phyloP scores from a whole-genome alignment of 2,113 vertebrate species.

The Callorhinus ursinus region DNA sequence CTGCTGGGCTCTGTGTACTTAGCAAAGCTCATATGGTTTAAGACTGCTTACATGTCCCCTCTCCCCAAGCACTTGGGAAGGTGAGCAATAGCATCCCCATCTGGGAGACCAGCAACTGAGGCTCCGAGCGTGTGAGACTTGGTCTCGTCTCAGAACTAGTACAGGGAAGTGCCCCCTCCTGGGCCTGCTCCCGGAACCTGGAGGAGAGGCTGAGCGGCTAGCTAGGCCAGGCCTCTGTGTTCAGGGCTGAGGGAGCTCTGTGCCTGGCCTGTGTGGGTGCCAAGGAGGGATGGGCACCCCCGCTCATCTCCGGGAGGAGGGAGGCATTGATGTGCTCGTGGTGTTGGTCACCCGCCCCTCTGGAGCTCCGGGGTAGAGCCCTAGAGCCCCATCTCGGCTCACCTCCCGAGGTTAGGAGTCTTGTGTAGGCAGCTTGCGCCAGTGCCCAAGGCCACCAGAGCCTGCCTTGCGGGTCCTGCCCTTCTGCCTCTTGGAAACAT shows the following conservation, averaged over 20 bases:
- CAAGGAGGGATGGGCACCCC: too few species aligned
- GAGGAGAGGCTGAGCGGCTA: too few species aligned
- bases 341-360: too few species aligned
- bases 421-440: not conserved
- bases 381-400: not conserved
- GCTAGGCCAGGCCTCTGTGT: not conserved
- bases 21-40: accelerated
- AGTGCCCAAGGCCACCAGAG: not conserved
- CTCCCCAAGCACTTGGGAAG: not conserved
- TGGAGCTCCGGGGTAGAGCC: not conserved
- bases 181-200: not conserved
- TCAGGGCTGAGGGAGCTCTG: not conserved
- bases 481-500: not conserved
- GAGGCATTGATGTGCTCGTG: not conserved
- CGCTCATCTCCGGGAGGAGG: not conserved
- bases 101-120: not conserved
- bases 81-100: not conserved
- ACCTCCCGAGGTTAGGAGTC: not conserved
- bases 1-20: accelerated
- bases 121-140: not conserved
- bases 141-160: too few species aligned
- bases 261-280: too few species aligned
- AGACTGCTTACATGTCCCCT: not conserved
- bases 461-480: not conserved
- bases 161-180: too few species aligned